A percentile compares a stretch with the other conserved stretches of the same genome.
Evolutionary conservation across 2,888 invertebrate species (phyloP).

Genomic region (Gonocerus acuteangulatus): DNA sequence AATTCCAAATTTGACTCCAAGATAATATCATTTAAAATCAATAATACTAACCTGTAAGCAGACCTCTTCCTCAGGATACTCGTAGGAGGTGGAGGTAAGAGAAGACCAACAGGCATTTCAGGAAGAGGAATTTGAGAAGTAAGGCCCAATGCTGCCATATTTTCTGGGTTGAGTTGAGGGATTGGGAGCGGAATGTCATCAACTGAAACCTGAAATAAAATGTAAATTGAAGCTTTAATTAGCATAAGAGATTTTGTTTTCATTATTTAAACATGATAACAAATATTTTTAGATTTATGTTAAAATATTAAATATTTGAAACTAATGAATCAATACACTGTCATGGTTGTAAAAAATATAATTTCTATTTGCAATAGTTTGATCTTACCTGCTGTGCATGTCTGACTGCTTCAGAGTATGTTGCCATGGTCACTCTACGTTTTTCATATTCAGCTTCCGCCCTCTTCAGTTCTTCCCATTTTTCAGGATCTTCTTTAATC

Average conservation of each 20-base stretch:
- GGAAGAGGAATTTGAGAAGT: conserved; percentile 51
- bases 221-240: neutral
- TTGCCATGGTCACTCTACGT: conserved; percentile 73
- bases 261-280: neutral
- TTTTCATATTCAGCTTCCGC: conserved; percentile 90
- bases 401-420: conserved; percentile 90
- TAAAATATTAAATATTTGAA: no score
- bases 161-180: conserved; percentile 40
- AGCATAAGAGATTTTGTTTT: no score
- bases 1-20: no score
- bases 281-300: no score
- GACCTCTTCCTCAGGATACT: conserved; percentile 69
- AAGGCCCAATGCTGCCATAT: conserved; percentile 39
- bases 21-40: no score
- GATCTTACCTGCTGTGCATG: conserved; percentile 91
- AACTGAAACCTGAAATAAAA: conserved; percentile 48
- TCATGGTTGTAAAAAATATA: no score
- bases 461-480: conserved; percentile 83
- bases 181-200: conserved; percentile 89
- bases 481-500: conserved; percentile 88
- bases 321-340: no score
- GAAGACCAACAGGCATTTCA: conserved; percentile 35
- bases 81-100: conserved; percentile 49
- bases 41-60: conserved; percentile 45
- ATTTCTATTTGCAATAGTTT: no score